Base-by-base conservation (phyloP, 2,888 invertebrate genomes). In the Parthenolecanium corni region DNA sequence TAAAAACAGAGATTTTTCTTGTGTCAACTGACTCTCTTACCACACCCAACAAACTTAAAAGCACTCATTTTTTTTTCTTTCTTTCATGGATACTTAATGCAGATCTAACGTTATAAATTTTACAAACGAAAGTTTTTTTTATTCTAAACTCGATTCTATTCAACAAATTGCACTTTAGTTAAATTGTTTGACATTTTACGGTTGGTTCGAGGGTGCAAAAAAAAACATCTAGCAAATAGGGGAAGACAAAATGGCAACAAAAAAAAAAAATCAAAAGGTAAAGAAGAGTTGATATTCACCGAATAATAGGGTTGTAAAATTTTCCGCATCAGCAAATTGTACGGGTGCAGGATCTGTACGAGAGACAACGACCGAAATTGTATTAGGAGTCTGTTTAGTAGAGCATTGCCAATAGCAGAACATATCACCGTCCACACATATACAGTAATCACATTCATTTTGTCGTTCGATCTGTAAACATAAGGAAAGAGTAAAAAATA, bases 351-450 rank as follows among this genome's bases (percentile, higher is more conserved):
- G 51, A 25, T 36, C 31, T 18, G 62, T 20, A 23, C 36, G 38
- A 46, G 58, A 57, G 53, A 25, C 38, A 47, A 31, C 44, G 20
- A 5, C 25, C 6, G 53, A 44, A 25, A 42, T 53, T 12, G 54
- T 62, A 44, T 40, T 36, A 53, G 36, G 49, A 23, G 62, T 18
- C 24, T 42, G 52, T 56, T 52, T 63, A 36, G 63, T 53, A 46
- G 52, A 52, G 53, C 62, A 57, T 71, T 80, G 80, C 81, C 81
- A 82, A 80, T 81, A 81, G 72, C 82, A 82, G 70, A 81, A 82
- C 75, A 81, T 79, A 70, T 81, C 81, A 6, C 81, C 81, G 68
- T 81, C 81, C 69, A 81, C 74, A 70, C 82, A 82, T 47, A 82
- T 73, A 70, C 82, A 81, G 68, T 81, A 80, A 71, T 81, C 82